Conservation (phyloP, 2,113 vertebrate genomes). For the Peromyscus californicus region DNA sequence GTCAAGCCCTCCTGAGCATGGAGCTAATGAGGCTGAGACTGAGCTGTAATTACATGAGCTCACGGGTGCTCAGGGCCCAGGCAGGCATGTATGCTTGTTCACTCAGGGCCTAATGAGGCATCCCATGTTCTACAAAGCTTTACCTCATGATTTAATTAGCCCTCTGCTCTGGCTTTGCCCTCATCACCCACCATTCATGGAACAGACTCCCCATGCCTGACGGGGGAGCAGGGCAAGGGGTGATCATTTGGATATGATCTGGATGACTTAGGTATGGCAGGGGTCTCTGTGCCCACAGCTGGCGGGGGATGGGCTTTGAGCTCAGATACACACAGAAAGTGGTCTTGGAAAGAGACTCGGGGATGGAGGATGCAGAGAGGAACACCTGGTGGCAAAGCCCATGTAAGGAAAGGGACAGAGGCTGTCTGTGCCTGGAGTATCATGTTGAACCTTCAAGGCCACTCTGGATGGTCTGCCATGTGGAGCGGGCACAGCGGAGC, state of each 20-base stretch:
- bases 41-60: slow-evolving; percentile 87
- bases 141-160: slow-evolving; percentile 84
- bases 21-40: slow-evolving; percentile 79
- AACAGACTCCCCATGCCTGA: slow-evolving; percentile 35
- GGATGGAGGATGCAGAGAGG: background rate
- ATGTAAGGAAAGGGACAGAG: background rate
- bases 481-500: background rate
- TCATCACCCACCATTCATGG: slow-evolving; percentile 60
- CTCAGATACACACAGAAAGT: background rate
- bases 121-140: slow-evolving; percentile 86
- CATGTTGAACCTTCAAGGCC: rapidly evolving
- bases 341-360: too few relatives aligned
- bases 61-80: slow-evolving; percentile 71
- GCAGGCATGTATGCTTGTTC: slow-evolving; percentile 82
- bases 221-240: background rate
- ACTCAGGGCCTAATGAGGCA: slow-evolving; percentile 86
- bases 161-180: slow-evolving; percentile 69
- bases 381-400: rapidly evolving
- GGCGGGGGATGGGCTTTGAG: background rate
- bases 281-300: background rate
- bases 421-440: background rate
- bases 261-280: background rate
- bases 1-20: background rate
- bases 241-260: background rate
- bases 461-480: background rate